Base-by-base conservation (phyloP, 2,797 vertebrate genomes). In the Sebastes trivittatus region DNA sequence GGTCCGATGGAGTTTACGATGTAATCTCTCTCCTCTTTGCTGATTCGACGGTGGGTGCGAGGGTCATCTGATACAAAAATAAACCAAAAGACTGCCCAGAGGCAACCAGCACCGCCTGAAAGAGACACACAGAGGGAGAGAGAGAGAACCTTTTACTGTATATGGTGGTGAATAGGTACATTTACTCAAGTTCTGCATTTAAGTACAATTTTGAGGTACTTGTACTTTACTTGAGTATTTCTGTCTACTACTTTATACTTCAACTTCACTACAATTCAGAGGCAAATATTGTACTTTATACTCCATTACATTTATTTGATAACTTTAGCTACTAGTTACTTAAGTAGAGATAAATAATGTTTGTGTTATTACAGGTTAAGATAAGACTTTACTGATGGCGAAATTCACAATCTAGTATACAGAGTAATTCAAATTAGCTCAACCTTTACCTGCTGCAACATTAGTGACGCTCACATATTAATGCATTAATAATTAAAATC, bases 71-170 rank as follows among this genome's bases (percentile, higher is more conserved):
- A 94, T 32, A 95, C 92, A 0, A 96, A 83, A 25, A 87, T n/a
- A 75, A 97, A 97, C 97, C 97, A 98, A 65, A 97, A 88, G 18
- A 97, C 5, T 2, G 94, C 89, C 94, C 95, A 97, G 79, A 95
- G 74, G 75, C 96, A 97, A 10, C 97, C 96, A 11, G 90, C 89
- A 0, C 90, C 92, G 3, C 97, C 97, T 97, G 54, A 55, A 23
- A 55, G 52, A 11, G 52, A 11, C 9, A 54, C 9, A 54, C 20
- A 54, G 52, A 22, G 58, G 10, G 34, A 36, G 20, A 34, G 32
- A 38, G 62, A 23, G 34, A 36, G 20, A 23, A 9, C 1, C 1
- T 4, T 23, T 23, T 38, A 38, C 32, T 38, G 13, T 36, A 63
- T 11, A 14, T 63, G 30, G 36, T 66, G 16, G 42, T 20, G 25